Evolutionary conservation across 2,797 vertebrate species (phyloP), one percentile per base, ranked within the genome.

Genomic region (Sparus aurata): DNA sequence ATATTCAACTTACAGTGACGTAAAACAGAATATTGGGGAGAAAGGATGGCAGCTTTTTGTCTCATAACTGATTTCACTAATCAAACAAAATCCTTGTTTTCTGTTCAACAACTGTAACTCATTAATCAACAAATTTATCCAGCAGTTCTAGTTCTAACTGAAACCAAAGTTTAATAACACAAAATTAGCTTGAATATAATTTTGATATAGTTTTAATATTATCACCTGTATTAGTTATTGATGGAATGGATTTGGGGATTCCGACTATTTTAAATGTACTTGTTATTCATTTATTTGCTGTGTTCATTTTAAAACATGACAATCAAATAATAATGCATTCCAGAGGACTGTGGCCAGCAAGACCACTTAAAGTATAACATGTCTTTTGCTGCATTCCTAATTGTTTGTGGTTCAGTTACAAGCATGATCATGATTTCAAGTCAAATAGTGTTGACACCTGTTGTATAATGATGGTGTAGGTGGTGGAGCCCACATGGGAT

Each of bases 401-500:
- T 82, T 59, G 77, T 78, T 80, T 73, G 68, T 82, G 70, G 72
- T 57, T 68, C 64, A 58, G 64, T 84, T 79, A 79, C 43, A 72
- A 76, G 65, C 22, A 10, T 64, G 34, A 74, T 77, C 49, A 69
- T 52, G 60, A 83, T 50, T 83, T 83, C 45, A 53, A 76, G 70
- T 80, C 68, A 80, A 34, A 85, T 59, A 71, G 46, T 68, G 10
- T 83, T 67, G 20, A 86, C 55, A 78, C 71, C 23, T 49, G 69
- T 54, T 84, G 45, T 77, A 64, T 74, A 50, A 87, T 77, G 69
- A 85, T 55, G 69, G 66, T 52, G 55, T 63, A 16, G 69, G 65
- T 63, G 69, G 69, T 75, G 77, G 68, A 73, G 60, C 66, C 83
- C 89, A 81, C 85, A 86, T 90, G 87, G 66, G 68, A 64, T 69